Evolutionary conservation across 2,797 vertebrate genomes (phyloP).

Genomic region (Sebastolobus altivelis): DNA sequence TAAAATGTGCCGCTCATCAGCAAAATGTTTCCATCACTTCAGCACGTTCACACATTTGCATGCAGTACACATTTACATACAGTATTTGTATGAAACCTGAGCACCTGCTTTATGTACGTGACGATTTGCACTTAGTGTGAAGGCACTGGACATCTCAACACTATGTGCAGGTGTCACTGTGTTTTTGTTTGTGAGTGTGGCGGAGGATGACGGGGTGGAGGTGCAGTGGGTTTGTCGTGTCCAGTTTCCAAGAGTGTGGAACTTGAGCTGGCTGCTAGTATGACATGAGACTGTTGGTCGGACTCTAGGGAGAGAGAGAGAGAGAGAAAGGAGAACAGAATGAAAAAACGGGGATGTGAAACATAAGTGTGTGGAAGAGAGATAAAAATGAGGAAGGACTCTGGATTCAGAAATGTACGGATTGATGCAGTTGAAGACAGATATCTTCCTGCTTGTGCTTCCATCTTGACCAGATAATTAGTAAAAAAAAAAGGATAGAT

Average conservation of each 20-base stretch:
- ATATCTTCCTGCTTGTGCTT: background rate
- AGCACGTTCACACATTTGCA: constrained; percentile 69
- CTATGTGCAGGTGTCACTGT: constrained; percentile 33
- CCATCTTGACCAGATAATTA: constrained; percentile 14
- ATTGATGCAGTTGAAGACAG: constrained; percentile 5
- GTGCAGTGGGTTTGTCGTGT: constrained; percentile 67
- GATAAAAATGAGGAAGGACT: background rate
- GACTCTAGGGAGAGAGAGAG: background rate
- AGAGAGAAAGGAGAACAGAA: background rate
- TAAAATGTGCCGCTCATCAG: constrained; percentile 28
- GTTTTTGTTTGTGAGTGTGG: constrained; percentile 38
- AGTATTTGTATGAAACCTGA: constrained; percentile 69
- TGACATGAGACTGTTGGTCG: constrained; percentile 56
- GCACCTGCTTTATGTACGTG: constrained; percentile 49
- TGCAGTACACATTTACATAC: constrained; percentile 67
- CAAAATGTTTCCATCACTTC: constrained; percentile 59
- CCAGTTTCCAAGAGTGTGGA: constrained; percentile 69
- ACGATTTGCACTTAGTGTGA: constrained; percentile 15
- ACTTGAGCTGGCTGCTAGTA: constrained; percentile 68
- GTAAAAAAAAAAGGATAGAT: background rate
- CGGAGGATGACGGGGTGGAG: constrained; percentile 20
- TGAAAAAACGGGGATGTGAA: background rate
- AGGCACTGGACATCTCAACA: constrained; percentile 1
- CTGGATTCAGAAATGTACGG: background rate
- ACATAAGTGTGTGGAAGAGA: background rate